Base-by-base conservation (phyloP, 2,113 vertebrate species). In the Melanocharis versteri region DNA sequence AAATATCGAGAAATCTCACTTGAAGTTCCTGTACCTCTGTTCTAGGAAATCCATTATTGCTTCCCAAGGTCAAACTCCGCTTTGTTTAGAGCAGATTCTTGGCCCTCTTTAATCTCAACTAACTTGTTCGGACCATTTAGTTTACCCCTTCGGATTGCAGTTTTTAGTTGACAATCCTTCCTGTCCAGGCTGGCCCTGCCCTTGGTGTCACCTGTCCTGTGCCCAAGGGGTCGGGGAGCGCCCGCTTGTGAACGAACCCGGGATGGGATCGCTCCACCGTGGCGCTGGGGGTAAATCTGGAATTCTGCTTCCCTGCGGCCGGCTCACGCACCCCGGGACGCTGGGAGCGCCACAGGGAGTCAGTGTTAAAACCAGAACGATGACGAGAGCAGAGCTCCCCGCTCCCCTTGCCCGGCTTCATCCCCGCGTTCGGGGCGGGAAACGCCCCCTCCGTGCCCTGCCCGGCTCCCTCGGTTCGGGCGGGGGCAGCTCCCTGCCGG, bases 341-440 rank as follows among this genome's bases (percentile, higher is more conserved):
- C 31, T 44, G 37, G 31, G 33, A 58, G 21, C 14, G 14, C 37
- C 37, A 18, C 27, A 11, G 9, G 33, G 27, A 60, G 9, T 33
- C 68, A 22, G 4, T 3, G 31, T 20, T 15, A 33, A 53, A 40
- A 21, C 26, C 14, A 11, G 21, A 45, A 10, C 10, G 19, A n/a
- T 35, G 62, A 15, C 27, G 11, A 22, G 3, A 11, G 6, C 2
- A 13, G 10, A 70, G 26, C 54, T 57, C 15, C 11, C 24, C 28
- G 20, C 33, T 9, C 40, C 27, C 47, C 39, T 16, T 6, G n/a
- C 51, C 31, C 13, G 19, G 22, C 40, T 37, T 33, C 76, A 15
- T 20, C 13, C 35, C 31, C 31, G 22, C 37, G 13, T 6, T 17
- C 4, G 11, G 9, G 10, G 4, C 2, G 10, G 13, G 1, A 13